Conservation (phyloP, 2,888 invertebrate species). For the Chrysotoxum bicinctum region DNA sequence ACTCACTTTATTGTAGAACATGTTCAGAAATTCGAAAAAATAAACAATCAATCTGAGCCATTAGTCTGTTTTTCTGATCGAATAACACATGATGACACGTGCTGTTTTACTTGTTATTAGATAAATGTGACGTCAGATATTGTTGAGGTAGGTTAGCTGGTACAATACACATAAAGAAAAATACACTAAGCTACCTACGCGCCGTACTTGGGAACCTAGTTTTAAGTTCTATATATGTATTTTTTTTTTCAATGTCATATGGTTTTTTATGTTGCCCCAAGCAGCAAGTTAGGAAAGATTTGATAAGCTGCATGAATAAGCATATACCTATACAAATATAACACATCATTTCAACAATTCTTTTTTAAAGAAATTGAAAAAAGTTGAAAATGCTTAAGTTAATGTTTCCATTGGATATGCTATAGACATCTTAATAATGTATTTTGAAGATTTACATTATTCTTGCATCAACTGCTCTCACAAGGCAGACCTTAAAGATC, state of each 20-base stretch:
- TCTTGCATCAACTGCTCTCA: no score
- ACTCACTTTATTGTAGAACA: background rate
- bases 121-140: background rate
- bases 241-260: background rate
- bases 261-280: no score
- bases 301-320: no score
- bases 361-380: no score
- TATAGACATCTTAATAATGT: no score
- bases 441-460: no score
- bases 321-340: no score
- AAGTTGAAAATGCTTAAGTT: no score
- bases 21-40: background rate
- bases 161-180: background rate
- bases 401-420: no score
- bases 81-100: background rate
- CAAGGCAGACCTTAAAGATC: no score
- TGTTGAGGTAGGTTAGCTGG: conserved; percentile 8
- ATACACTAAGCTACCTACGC: background rate
- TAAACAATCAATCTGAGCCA: background rate
- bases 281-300: no score
- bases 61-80: background rate
- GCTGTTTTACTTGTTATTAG: background rate
- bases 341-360: no score
- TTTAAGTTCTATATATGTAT: background rate
- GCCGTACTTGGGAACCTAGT: background rate